Evolutionary conservation across 1,140 invertebrate genomes (phyloP).

Genomic region (Macrosteles quadrilineatus): DNA sequence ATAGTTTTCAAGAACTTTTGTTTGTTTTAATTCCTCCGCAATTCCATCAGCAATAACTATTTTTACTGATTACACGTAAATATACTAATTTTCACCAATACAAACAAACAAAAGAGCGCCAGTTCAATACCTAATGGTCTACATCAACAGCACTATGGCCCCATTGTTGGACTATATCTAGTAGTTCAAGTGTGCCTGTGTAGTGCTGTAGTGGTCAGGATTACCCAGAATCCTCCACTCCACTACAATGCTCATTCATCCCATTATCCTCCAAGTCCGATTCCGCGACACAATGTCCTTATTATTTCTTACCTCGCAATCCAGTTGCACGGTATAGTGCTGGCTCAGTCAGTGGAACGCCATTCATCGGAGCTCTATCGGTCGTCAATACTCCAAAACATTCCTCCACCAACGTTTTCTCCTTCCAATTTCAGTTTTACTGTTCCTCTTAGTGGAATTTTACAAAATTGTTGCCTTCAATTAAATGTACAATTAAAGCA

Average conservation of each 20-base stretch:
- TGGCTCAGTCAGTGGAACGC: not conserved
- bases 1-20: too few relatives aligned
- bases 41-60: too few relatives aligned
- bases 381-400: not conserved
- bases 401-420: not conserved
- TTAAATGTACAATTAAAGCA: too few relatives aligned
- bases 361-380: not conserved
- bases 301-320: constrained; percentile 5
- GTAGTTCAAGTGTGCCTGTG: too few relatives aligned
- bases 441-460: constrained; percentile 4
- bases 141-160: too few relatives aligned
- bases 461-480: too few relatives aligned
- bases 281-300: not conserved
- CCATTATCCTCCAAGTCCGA: not conserved
- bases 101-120: too few relatives aligned
- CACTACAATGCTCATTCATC: constrained; percentile 2
- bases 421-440: not conserved
- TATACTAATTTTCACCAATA: too few relatives aligned
- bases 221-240: not conserved
- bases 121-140: too few relatives aligned
- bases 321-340: not conserved
- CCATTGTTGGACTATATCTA: too few relatives aligned
- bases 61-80: too few relatives aligned
- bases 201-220: not conserved
- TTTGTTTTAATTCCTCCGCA: too few relatives aligned